Evolutionary conservation across 23 tunicate genomes (phyloP), one percentile per base, ranked within the genome.

Genomic region (Oikopleura dioica): DNA sequence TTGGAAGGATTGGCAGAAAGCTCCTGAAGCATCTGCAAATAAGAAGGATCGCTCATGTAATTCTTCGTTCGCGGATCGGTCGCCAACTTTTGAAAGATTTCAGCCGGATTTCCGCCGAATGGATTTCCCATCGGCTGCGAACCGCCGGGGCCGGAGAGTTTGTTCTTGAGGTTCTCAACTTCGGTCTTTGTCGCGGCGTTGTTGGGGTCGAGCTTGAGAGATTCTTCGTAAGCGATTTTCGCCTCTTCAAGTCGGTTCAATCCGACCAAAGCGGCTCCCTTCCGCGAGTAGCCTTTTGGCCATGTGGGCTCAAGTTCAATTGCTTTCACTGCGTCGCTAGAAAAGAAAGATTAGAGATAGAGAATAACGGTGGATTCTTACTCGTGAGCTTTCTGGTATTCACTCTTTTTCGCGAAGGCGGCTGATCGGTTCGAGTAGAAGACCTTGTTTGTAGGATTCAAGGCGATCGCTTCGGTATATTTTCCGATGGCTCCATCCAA

Each of bases 401-500:
- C 38, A 37, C 80, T 76, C 1, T 80, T 55, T 58, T 82, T 91
- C 35, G 87, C 84, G 69, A 85, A 82, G 36, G 97, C 97, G 38
- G 97, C 97, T 36, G 94, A 85, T 59, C 97, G 76, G 68, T 91
- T 91, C 75, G 92, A 85, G 79, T 80, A 91, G 16, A 85, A 72
- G 0, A 91, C 86, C 76, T 91, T 92, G 59, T 91, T 91, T 26
- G 78, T 77, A 0, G 82, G 69, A 75, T 85, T 84, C n/a, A 86
- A 1, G 0, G 78, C 82, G 23, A 91, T 85, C 35, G 85, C 97
- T 82, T 91, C 55, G n/a, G 97, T 77, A 50, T 91, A 91, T 35
- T 63, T 76, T 4, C 44, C 82, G 38, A 91, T 85, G 0, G 97
- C 97, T 67, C 85, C 97, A 29, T 80, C 76, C 2, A 77, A 38